A percentile compares a stretch with the other conserved stretches of the same genome.
Evolutionary conservation across 2,888 invertebrate genomes (phyloP).

Genomic region (Plebejus anna): DNA sequence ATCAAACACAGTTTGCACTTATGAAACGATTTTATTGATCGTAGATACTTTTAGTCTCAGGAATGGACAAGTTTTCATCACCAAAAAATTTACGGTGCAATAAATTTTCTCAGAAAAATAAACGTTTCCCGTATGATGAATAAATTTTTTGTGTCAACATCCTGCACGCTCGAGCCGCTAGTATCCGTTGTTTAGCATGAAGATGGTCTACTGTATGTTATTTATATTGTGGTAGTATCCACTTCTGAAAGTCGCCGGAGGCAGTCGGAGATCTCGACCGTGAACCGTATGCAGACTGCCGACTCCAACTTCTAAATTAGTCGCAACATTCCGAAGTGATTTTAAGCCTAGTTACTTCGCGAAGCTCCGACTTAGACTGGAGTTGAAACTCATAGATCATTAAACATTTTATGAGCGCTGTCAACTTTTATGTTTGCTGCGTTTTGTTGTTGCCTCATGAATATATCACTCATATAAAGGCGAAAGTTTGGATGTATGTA

Average conservation of each 20-base stretch:
- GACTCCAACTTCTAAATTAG: constrained; percentile 24
- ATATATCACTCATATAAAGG: no score
- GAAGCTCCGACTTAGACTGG: background rate
- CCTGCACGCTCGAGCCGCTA: no score
- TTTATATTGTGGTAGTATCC: background rate
- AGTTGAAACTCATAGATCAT: background rate
- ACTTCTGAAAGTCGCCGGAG: constrained; percentile 31
- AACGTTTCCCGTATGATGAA: background rate
- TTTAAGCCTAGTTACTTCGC: constrained; percentile 5
- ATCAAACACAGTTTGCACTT: no score
- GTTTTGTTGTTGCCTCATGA: background rate
- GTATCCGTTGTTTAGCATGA: background rate
- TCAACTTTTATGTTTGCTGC: background rate
- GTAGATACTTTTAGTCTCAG: no score
- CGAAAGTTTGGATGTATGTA: no score
- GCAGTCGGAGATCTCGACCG: constrained; percentile 30
- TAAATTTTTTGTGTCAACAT: no score
- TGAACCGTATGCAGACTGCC: constrained; percentile 31
- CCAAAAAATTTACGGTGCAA: no score
- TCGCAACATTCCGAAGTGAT: constrained; percentile 8
- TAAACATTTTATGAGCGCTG: background rate
- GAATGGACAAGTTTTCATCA: no score
- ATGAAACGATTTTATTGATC: no score
- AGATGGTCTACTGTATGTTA: background rate
- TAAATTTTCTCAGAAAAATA: background rate